Evolutionary conservation across 2,888 invertebrate species (phyloP).

Genomic region (Escarpia spicata): DNA sequence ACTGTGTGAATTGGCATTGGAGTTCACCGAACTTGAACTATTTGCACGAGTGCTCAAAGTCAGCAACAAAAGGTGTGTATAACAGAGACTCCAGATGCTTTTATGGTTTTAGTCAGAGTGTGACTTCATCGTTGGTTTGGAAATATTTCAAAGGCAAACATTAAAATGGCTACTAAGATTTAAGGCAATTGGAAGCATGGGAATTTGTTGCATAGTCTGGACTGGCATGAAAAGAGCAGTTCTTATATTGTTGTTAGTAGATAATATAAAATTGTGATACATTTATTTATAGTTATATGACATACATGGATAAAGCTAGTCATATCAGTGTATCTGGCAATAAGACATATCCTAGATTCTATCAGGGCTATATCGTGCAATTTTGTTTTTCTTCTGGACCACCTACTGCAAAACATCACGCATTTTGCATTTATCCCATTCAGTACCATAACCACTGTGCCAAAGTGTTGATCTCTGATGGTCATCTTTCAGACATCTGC

Average conservation of each 20-base stretch:
- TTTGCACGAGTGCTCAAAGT: conserved; percentile 78
- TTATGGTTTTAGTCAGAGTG: not conserved
- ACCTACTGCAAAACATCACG: not conserved
- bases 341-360: not conserved
- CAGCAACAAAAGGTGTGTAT: conserved; percentile 71
- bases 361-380: not conserved
- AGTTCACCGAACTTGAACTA: conserved; percentile 77
- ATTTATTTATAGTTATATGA: not conserved
- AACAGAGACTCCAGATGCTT: not conserved
- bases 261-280: not conserved
- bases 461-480: not conserved
- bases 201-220: too few species aligned
- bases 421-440: not conserved
- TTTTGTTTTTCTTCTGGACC: not conserved
- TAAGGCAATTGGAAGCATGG: too few species aligned
- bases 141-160: not conserved
- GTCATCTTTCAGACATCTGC: conserved; percentile 66
- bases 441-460: not conserved
- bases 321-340: not conserved
- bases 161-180: too few species aligned
- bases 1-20: conserved; percentile 75
- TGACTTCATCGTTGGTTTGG: not conserved
- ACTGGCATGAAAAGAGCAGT: too few species aligned
- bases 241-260: not conserved
- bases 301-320: not conserved